Evolutionary conservation across 2,888 invertebrate genomes (phyloP).

Genomic region (Schrankia costaestrigalis): DNA sequence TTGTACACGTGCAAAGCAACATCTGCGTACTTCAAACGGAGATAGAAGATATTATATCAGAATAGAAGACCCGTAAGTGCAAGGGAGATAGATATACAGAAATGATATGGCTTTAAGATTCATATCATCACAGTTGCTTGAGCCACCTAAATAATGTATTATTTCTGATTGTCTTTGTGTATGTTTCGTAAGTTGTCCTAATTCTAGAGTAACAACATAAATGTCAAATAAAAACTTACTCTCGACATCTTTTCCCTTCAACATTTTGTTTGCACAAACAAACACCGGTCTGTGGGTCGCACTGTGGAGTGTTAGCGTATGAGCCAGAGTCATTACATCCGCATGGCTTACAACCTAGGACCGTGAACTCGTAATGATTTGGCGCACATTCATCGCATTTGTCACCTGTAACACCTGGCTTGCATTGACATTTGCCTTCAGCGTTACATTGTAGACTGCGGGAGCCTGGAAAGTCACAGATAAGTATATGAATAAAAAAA

Average conservation of each 20-base stretch:
- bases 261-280: conserved; percentile 95
- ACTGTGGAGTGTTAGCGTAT: conserved; percentile 88
- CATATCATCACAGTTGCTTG: too few species aligned
- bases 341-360: conserved; percentile 95
- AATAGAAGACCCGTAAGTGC: too few species aligned
- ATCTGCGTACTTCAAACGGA: too few species aligned
- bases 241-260: conserved; percentile 95
- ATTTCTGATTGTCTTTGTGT: too few species aligned
- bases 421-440: conserved; percentile 96
- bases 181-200: too few species aligned
- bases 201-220: too few species aligned
- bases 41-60: too few species aligned
- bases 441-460: conserved; percentile 94
- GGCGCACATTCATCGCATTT: conserved; percentile 92
- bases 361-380: conserved; percentile 95
- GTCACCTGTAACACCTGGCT: conserved; percentile 96
- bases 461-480: conserved; percentile 82
- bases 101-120: too few species aligned
- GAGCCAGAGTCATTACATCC: conserved; percentile 94
- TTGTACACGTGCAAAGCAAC: too few species aligned
- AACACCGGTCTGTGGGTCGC: conserved; percentile 89
- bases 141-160: too few species aligned
- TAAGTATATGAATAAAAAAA: not conserved
- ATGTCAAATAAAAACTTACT: conserved; percentile 71
- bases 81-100: too few species aligned